phyloP scores from a whole-genome alignment of 1,140 invertebrate species.

The Drosophila tristis region DNA sequence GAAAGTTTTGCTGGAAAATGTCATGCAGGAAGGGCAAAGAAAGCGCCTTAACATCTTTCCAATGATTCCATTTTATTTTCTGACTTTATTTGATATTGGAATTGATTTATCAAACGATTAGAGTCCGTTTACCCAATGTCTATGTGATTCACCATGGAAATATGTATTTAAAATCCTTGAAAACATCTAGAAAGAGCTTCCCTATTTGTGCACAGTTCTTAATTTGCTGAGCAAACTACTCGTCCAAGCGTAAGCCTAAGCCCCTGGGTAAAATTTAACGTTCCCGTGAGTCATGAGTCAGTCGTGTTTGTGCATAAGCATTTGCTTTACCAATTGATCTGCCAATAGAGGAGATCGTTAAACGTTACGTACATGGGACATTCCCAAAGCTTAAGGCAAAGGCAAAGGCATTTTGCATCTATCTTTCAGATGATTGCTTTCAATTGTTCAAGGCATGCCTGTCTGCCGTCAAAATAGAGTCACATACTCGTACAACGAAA shows the following conservation, averaged over 20 bases:
- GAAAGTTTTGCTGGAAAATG: too few relatives aligned
- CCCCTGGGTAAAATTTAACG: not conserved
- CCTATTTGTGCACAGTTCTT: not conserved
- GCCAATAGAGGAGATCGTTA: constrained; percentile 16
- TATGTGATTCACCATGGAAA: not conserved
- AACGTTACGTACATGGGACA: constrained; percentile 38
- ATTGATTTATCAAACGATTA: too few relatives aligned
- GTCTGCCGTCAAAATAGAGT: not conserved
- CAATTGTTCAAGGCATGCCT: constrained; percentile 19
- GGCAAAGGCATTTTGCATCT: constrained; percentile 21
- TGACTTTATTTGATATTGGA: too few relatives aligned
- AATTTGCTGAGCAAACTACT: not conserved
- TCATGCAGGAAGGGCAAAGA: too few relatives aligned
- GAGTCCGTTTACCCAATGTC: too few relatives aligned
- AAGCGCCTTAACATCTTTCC: too few relatives aligned
- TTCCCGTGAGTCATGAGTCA: constrained; percentile 21
- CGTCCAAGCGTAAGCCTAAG: not conserved
- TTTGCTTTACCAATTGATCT: constrained; percentile 34
- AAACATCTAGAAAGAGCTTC: not conserved
- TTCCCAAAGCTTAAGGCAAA: constrained; percentile 19
- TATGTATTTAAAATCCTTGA: not conserved
- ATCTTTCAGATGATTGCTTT: constrained; percentile 19
- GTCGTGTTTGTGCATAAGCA: constrained; percentile 22
- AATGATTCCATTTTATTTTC: too few relatives aligned
- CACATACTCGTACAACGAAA: constrained; percentile 1